phyloP scores from a whole-genome alignment of 2,888 invertebrate genomes.

The Phlogophora meticulosa region DNA sequence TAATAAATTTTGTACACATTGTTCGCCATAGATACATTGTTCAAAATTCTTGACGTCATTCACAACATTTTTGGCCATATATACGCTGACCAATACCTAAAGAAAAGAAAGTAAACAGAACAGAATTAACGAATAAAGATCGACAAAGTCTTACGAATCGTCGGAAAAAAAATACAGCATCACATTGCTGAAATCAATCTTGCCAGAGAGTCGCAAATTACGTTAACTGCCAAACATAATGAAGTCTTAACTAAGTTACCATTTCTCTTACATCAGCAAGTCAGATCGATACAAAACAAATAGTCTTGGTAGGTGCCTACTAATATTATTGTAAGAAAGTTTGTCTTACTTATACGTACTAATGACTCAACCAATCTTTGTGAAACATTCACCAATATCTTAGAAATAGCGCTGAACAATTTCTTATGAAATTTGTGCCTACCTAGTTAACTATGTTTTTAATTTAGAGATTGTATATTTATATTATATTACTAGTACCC shows the following conservation, averaged over 20 bases:
- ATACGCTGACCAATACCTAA: too few relatives aligned
- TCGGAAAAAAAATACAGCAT: constrained; percentile 36
- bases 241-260: constrained; percentile 47
- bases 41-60: too few relatives aligned
- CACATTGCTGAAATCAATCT: constrained; percentile 52
- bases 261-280: constrained; percentile 29
- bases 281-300: constrained; percentile 44
- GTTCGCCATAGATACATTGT: too few relatives aligned
- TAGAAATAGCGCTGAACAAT: too few relatives aligned
- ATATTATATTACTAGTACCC: too few relatives aligned
- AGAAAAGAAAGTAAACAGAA: constrained; percentile 2
- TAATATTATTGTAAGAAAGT: constrained; percentile 15
- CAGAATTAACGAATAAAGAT: constrained; percentile 24
- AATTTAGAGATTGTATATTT: too few relatives aligned
- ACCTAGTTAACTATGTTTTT: too few relatives aligned
- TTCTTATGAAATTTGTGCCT: too few relatives aligned
- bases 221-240: constrained; percentile 55
- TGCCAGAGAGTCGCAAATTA: constrained; percentile 41
- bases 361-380: not conserved
- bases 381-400: not conserved
- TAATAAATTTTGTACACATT: too few relatives aligned
- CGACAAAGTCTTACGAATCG: constrained; percentile 16
- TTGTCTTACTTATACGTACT: constrained; percentile 5
- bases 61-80: too few relatives aligned
- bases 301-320: constrained; percentile 16